A percentile compares a stretch with the other conserved stretches of the same genome.
These are phyloP conservation scores for Periphyllus acericola DNA, from an alignment of 2,888 invertebrate species.

Conservation along the genomic window DNA sequence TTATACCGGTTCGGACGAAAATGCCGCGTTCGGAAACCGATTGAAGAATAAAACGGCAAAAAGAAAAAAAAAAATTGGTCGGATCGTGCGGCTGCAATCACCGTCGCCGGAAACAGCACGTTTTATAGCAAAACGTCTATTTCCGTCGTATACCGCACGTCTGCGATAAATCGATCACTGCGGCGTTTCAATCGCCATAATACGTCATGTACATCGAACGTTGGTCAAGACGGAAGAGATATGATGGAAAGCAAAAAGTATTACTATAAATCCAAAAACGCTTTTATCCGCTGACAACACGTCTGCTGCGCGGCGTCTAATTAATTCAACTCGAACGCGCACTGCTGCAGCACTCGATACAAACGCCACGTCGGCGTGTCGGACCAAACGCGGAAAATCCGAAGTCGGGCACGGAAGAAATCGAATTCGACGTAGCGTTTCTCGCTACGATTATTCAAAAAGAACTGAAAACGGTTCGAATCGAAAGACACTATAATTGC, in stretches of 20 bases:
- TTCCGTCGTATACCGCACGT: neutral
- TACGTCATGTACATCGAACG: neutral
- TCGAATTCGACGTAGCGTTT: too few species aligned
- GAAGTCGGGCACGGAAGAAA: neutral
- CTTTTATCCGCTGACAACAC: neutral
- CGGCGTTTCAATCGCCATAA: neutral
- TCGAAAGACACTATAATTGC: too few species aligned
- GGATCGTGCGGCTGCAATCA: neutral
- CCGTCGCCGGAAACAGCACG: neutral
- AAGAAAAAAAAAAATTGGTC: neutral
- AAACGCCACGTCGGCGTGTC: neutral
- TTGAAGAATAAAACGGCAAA: too few species aligned
- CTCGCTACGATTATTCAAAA: too few species aligned
- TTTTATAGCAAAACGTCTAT: neutral
- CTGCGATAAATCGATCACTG: slow-evolving; percentile 5
- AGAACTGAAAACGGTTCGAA: too few species aligned
- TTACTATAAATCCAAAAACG: neutral
- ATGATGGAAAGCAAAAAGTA: neutral
- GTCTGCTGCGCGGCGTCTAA: neutral
- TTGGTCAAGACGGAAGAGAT: neutral
- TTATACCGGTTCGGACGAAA: slow-evolving; percentile 20
- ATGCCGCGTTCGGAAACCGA: neutral
- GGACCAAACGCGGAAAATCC: neutral
- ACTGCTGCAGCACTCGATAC: neutral
- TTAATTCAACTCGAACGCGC: too few species aligned